phyloP scores from a whole-genome alignment of 2,888 invertebrate genomes.

The Stenotaenia linearis region DNA sequence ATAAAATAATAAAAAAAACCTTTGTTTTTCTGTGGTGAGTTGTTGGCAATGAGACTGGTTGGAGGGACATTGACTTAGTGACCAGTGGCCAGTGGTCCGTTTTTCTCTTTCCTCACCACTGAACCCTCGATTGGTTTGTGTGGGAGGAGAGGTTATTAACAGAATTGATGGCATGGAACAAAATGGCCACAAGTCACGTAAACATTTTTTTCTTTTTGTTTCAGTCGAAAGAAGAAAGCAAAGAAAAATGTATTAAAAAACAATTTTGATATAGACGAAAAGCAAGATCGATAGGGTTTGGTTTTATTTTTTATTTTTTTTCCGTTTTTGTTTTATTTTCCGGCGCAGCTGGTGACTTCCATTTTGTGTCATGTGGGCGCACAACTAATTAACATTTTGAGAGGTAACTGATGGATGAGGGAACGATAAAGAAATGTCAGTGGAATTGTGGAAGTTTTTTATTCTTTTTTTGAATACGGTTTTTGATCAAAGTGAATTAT shows the following conservation, averaged over 20 bases:
- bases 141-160: not conserved
- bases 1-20: no score
- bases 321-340: not conserved
- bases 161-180: not conserved
- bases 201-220: not conserved
- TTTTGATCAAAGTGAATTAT: not conserved
- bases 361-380: not conserved
- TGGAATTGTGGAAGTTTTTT: not conserved
- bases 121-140: not conserved
- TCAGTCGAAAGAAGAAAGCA: not conserved
- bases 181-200: not conserved
- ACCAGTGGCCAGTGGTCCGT: not conserved
- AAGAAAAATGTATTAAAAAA: not conserved
- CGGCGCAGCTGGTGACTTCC: constrained; percentile 1
- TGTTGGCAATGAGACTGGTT: no score
- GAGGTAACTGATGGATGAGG: constrained; percentile 9
- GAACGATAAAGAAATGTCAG: not conserved
- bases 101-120: no score
- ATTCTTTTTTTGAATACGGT: no score
- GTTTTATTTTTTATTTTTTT: not conserved
- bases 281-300: not conserved
- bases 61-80: not conserved
- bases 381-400: not conserved
- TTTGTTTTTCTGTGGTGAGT: not conserved
- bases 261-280: not conserved